These are phyloP conservation scores for Zingel zingel DNA, from an alignment of 2,113 vertebrate genomes.

Conservation along the genomic window DNA sequence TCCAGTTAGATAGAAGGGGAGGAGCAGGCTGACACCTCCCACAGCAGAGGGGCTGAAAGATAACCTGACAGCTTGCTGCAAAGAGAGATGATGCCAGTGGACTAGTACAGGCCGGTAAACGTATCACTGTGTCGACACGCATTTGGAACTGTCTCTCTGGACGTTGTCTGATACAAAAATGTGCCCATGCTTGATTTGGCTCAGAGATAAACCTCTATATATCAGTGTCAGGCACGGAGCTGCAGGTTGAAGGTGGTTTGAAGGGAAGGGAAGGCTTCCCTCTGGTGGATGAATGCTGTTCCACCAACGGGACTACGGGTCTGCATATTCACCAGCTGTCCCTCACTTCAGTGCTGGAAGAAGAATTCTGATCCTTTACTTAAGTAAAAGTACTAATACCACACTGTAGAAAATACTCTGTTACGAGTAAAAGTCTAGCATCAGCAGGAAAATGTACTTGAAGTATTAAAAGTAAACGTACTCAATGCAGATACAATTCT, in stretches of 20 bases:
- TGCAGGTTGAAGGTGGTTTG: not conserved
- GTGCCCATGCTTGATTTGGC: not conserved
- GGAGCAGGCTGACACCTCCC: slow-evolving; percentile 7
- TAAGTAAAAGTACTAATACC: too few species aligned
- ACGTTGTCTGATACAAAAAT: slow-evolving; percentile 6
- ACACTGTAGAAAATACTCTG: too few species aligned
- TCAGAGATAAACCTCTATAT: not conserved
- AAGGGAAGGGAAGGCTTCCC: not conserved
- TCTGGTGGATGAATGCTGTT: slow-evolving; percentile 25
- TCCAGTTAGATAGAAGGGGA: slow-evolving; percentile 10
- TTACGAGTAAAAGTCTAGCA: too few species aligned
- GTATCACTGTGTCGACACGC: not conserved
- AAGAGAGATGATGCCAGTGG: not conserved
- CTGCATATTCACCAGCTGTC: not conserved
- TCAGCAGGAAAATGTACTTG: too few species aligned
- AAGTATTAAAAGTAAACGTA: too few species aligned
- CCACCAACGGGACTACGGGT: not conserved
- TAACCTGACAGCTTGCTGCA: not conserved
- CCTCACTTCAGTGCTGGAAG: too few species aligned
- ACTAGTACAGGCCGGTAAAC: not conserved
- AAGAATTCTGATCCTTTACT: too few species aligned
- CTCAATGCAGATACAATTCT: too few species aligned
- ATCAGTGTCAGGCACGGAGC: not conserved
- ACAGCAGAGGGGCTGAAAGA: not conserved
- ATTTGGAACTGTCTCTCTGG: not conserved